These are phyloP conservation scores for Ceyx cyanopectus DNA, from an alignment of 2,113 vertebrate species.

Conservation along the genomic window DNA sequence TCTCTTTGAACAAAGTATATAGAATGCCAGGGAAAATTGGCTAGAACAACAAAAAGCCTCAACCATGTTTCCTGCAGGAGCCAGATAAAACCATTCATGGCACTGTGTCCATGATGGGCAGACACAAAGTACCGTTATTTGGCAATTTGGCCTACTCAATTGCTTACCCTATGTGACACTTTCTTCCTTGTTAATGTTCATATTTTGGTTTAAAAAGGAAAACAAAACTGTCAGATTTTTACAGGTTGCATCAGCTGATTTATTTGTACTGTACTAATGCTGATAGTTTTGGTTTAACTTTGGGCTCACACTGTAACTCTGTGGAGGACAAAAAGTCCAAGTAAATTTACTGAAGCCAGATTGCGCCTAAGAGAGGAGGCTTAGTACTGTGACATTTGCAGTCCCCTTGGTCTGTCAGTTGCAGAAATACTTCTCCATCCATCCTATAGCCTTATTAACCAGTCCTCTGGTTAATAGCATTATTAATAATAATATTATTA, in stretches of 20 bases:
- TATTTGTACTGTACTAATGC: neutral
- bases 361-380: neutral
- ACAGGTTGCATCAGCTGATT: neutral
- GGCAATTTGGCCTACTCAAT: neutral
- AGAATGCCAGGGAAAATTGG: neutral
- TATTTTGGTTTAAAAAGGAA: neutral
- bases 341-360: neutral
- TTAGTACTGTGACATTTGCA: neutral
- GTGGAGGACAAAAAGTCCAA: neutral
- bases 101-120: neutral
- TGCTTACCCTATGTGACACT: neutral
- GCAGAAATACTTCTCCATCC: neutral
- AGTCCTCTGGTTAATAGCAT: neutral
- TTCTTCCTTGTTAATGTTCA: neutral
- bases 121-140: neutral
- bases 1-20: neutral
- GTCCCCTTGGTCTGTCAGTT: neutral
- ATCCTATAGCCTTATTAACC: neutral
- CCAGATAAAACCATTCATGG: neutral
- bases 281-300: neutral
- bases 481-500: too few relatives aligned
- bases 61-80: neutral
- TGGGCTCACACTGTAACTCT: neutral
- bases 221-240: neutral
- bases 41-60: neutral